Evolutionary conservation across 2,113 vertebrate genomes (phyloP).

Genomic region (Istiophorus platypterus): DNA sequence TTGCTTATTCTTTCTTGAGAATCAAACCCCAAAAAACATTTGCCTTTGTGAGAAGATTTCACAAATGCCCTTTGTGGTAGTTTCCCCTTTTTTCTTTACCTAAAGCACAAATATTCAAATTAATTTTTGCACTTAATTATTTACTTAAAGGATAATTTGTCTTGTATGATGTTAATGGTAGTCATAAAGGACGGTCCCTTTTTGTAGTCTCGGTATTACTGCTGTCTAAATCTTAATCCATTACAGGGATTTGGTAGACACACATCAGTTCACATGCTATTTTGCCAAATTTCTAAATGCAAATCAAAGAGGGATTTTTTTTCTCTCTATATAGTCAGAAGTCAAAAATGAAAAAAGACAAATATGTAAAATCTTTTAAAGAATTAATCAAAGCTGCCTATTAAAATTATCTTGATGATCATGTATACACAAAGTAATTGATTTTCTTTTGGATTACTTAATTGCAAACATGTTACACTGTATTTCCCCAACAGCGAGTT

Average conservation of each 20-base stretch:
- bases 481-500: slow-evolving; percentile 31
- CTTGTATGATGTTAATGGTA: background rate
- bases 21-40: slow-evolving; percentile 60
- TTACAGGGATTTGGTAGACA: background rate
- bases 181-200: background rate
- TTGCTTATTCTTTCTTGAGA: slow-evolving; percentile 55
- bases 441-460: slow-evolving; percentile 20
- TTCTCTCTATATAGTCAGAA: background rate
- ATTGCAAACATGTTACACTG: slow-evolving; percentile 30
- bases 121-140: slow-evolving; percentile 56
- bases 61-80: slow-evolving; percentile 49
- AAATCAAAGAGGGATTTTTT: background rate
- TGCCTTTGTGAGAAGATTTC: slow-evolving; percentile 51
- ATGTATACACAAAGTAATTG: background rate
- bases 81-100: slow-evolving; percentile 65
- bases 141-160: slow-evolving; percentile 10
- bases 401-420: slow-evolving; percentile 24
- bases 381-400: slow-evolving; percentile 5
- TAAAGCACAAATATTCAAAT: slow-evolving; percentile 60
- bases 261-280: background rate
- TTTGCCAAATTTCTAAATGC: background rate
- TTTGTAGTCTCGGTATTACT: background rate
- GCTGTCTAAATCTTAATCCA: background rate
- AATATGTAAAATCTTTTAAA: background rate
- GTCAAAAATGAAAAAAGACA: background rate